Percentiles rank a stretch among this genome's conserved stretches.
These are phyloP conservation scores for Matsumyia berberina DNA, from an alignment of 2,888 invertebrate species.

Conservation along the genomic window DNA sequence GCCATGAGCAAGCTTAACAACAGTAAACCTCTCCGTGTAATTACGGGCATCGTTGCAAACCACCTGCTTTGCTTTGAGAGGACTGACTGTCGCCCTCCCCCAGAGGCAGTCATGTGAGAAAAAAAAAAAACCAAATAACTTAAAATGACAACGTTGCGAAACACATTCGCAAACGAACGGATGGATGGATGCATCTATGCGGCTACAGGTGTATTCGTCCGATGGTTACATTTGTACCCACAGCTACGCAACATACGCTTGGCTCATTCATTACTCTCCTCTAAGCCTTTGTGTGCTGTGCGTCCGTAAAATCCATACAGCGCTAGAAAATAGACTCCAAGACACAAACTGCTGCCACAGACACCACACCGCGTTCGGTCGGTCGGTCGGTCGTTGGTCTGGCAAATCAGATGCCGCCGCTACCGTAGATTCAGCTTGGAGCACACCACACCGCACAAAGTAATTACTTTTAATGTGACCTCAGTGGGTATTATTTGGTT, in stretches of 20 bases:
- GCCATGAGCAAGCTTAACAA: background rate
- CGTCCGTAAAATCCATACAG: constrained; percentile 29
- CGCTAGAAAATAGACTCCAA: constrained; percentile 27
- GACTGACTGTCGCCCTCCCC: background rate
- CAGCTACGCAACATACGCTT: constrained; percentile 46
- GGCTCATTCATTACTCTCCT: constrained; percentile 59
- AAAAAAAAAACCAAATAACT: constrained; percentile 26
- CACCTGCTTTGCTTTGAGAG: background rate
- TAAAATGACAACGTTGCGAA: constrained; percentile 66
- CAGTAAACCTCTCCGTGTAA: constrained; percentile 3
- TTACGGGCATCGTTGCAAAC: constrained; percentile 14
- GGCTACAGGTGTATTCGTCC: constrained; percentile 41
- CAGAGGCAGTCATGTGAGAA: constrained; percentile 50
- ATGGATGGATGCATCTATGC: constrained; percentile 50
- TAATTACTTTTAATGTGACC: constrained; percentile 71
- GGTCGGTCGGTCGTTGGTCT: constrained; percentile 31
- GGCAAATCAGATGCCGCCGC: constrained; percentile 41
- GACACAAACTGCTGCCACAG: constrained; percentile 10
- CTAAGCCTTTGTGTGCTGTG: constrained; percentile 30
- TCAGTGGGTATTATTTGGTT: constrained; percentile 35
- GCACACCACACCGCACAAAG: constrained; percentile 27
- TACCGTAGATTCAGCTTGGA: constrained; percentile 2
- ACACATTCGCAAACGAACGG: constrained; percentile 57
- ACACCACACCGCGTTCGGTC: background rate
- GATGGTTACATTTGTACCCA: constrained; percentile 4